A percentile compares a stretch with the other conserved stretches of the same genome.
These are phyloP conservation scores for Lamprotornis superbus DNA, from an alignment of 2,113 vertebrate genomes.

Conservation along the genomic window DNA sequence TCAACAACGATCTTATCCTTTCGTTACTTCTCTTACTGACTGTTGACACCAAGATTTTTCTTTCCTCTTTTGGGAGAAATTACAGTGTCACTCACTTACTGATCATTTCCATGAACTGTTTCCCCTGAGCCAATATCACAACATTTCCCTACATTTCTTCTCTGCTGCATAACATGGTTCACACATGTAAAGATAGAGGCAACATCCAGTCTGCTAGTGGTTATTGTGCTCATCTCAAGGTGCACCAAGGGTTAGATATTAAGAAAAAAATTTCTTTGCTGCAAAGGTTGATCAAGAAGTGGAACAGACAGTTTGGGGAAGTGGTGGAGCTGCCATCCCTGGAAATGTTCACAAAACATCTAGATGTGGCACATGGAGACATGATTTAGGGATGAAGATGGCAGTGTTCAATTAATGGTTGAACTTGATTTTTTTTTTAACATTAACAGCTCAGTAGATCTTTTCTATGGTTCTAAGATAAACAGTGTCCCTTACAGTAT, in stretches of 20 bases:
- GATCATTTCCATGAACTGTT: background rate
- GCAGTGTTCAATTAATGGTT: background rate
- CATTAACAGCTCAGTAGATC: background rate
- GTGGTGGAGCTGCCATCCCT: background rate
- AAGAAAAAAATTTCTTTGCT: background rate
- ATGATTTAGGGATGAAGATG: background rate
- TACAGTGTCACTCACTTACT: background rate
- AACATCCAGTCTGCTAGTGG: background rate
- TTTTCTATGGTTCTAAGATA: background rate
- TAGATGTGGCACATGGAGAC: background rate
- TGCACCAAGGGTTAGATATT: background rate
- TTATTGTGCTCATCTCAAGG: background rate
- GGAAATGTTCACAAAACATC: background rate
- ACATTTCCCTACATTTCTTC: background rate
- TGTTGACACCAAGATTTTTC: background rate
- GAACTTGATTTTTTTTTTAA: accelerated
- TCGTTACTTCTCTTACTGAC: background rate
- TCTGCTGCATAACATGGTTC: background rate
- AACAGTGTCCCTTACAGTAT: background rate
- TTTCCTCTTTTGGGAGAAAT: background rate
- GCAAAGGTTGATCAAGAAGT: background rate
- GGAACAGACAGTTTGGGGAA: background rate
- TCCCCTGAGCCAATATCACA: background rate
- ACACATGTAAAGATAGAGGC: background rate
- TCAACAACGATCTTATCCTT: background rate